phyloP scores from a whole-genome alignment of 2,797 vertebrate genomes.

The Pseudochromis fuscus region DNA sequence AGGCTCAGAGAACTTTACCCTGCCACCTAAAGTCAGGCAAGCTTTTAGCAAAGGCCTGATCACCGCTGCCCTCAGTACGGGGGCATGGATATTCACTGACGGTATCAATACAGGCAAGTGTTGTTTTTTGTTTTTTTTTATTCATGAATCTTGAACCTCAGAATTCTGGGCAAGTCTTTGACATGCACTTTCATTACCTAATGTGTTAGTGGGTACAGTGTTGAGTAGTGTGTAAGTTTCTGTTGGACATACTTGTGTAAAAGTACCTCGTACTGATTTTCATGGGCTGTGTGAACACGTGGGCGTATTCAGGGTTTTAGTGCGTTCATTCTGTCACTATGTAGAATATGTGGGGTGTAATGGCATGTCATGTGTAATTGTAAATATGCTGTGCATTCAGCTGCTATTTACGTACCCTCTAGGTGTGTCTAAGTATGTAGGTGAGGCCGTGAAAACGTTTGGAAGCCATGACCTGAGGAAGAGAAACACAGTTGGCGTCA shows the following conservation, averaged over 20 bases:
- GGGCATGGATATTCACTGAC: conserved; percentile 96
- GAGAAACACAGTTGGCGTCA: conserved; percentile 93
- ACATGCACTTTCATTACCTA: too few relatives aligned
- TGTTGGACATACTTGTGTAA: not conserved
- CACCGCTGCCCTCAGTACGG: conserved; percentile 93
- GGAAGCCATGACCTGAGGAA: conserved; percentile 90
- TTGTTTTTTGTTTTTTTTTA: too few relatives aligned
- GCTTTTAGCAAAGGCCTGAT: conserved; percentile 93
- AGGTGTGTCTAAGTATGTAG: conserved; percentile 96
- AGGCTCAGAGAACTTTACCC: conserved; percentile 92
- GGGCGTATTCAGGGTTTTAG: not conserved
- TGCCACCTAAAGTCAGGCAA: conserved; percentile 89
- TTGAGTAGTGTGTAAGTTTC: not conserved
- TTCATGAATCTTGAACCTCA: too few relatives aligned
- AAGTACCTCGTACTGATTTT: not conserved
- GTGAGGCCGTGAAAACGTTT: conserved; percentile 91
- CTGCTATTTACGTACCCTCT: conserved; percentile 20
- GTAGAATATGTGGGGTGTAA: not conserved
- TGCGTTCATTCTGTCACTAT: not conserved
- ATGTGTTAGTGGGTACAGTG: too few relatives aligned
- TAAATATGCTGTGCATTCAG: conserved; percentile 25
- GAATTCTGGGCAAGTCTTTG: too few relatives aligned
- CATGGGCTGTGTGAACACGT: not conserved
- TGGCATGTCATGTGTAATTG: not conserved
- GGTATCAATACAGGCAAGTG: conserved; percentile 92